phyloP scores from a whole-genome alignment of 2,888 invertebrate species.

The Sarcophaga carnaria region DNA sequence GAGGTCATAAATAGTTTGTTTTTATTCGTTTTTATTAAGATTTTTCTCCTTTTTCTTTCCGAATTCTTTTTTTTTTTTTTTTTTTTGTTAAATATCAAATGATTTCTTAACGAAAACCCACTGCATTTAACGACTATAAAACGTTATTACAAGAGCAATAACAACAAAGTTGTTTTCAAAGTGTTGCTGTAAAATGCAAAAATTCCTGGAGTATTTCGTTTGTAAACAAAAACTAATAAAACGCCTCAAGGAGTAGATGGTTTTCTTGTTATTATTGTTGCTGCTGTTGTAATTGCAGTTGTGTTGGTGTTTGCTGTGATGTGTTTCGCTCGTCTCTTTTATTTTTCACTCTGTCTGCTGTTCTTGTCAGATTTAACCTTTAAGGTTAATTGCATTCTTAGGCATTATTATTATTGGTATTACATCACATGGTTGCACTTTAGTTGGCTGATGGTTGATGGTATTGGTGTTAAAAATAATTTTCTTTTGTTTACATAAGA shows the following conservation, averaged over 20 bases:
- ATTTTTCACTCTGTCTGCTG: conserved; percentile 14
- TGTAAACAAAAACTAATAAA: background rate
- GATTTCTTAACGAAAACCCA: background rate
- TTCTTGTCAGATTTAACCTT: conserved; percentile 62
- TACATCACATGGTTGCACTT: conserved; percentile 34
- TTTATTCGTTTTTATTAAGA: background rate
- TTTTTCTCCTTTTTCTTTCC: background rate
- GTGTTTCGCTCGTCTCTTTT: too few relatives aligned
- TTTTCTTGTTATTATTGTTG: background rate
- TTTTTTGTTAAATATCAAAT: conserved; percentile 3
- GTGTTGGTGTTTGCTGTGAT: background rate
- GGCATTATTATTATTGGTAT: conserved; percentile 50
- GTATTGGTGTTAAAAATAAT: conserved; percentile 18
- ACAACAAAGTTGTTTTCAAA: conserved; percentile 9
- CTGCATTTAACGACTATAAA: conserved; percentile 20
- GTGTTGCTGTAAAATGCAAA: background rate
- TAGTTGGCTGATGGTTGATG: background rate
- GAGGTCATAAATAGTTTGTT: conserved; percentile 16
- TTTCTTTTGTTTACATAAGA: conserved; percentile 18
- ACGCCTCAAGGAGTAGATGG: background rate
- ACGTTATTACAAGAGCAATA: conserved; percentile 10
- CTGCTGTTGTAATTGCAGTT: conserved; percentile 14
- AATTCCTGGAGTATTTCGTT: background rate
- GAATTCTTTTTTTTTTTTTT: background rate
- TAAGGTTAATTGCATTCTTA: conserved; percentile 68